Percentiles rank a stretch among this genome's conserved stretches.
Evolutionary conservation across 2,113 vertebrate species (phyloP).

Genomic region (Furnarius figulus): DNA sequence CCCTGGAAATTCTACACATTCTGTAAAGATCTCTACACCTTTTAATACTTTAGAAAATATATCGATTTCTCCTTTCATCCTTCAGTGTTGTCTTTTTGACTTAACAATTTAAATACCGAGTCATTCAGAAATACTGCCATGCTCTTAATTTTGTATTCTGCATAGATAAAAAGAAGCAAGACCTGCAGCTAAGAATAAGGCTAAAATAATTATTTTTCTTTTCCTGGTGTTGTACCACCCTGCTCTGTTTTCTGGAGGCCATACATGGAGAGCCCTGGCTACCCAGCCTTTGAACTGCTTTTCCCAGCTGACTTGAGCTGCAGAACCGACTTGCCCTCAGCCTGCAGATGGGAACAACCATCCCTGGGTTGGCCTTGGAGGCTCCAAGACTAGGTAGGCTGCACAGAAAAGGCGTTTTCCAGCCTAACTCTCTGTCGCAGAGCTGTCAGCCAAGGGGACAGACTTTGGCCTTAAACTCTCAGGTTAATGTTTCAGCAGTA

Average conservation of each 20-base stretch:
- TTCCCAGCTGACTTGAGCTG: background rate
- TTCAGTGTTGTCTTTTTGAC: background rate
- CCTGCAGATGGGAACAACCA: background rate
- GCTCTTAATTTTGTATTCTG: background rate
- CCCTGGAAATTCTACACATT: background rate
- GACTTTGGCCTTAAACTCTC: background rate
- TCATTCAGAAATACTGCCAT: background rate
- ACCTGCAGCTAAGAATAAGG: background rate
- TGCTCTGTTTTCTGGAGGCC: rapidly evolving
- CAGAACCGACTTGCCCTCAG: rapidly evolving
- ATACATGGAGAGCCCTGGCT: rapidly evolving
- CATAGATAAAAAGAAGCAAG: background rate
- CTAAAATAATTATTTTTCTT: background rate
- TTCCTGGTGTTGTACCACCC: background rate
- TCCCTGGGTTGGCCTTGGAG: background rate
- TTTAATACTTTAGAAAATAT: background rate
- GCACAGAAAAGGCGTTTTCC: background rate
- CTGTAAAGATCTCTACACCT: background rate
- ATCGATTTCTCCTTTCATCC: background rate
- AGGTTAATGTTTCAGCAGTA: background rate
- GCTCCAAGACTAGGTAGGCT: background rate
- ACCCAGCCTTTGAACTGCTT: background rate
- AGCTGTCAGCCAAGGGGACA: background rate
- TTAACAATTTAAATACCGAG: background rate
- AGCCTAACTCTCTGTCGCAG: too few relatives aligned